These are phyloP conservation scores for Anneissia japonica DNA, from an alignment of 35 echinoderm and acorn worm genomes.

Conservation along the genomic window DNA sequence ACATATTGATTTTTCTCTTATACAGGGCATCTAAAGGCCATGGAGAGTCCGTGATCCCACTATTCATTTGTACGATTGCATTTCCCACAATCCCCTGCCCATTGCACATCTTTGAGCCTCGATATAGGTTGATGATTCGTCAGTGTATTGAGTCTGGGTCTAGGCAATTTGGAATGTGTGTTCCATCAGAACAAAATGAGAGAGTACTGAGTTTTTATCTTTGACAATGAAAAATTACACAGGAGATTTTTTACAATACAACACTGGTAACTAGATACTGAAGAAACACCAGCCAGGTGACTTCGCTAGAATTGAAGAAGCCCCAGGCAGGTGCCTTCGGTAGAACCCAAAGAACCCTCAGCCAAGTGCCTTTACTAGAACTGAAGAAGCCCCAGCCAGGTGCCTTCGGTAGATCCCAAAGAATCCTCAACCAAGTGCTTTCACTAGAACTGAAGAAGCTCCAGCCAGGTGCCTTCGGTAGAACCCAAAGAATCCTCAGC, in stretches of 20 bases:
- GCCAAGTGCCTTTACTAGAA: not conserved
- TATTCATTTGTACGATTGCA: constrained; percentile 86
- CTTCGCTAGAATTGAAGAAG: too few relatives aligned
- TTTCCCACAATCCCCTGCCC: constrained; percentile 87
- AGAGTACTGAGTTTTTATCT: not conserved
- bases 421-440: too few relatives aligned
- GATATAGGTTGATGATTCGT: constrained; percentile 83
- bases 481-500: too few relatives aligned
- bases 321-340: too few relatives aligned
- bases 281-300: too few relatives aligned
- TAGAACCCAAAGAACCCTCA: not conserved
- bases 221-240: too few relatives aligned
- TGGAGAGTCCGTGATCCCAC: constrained; percentile 37
- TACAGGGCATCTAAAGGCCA: not conserved
- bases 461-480: too few relatives aligned
- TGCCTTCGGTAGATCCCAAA: too few relatives aligned
- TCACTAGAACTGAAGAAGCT: too few relatives aligned
- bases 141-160: constrained; percentile 79
- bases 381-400: too few relatives aligned
- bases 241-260: too few relatives aligned
- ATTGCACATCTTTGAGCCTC: constrained; percentile 85
- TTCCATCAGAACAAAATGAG: constrained; percentile 19
- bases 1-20: not conserved
- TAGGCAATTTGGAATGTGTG: constrained; percentile 86
- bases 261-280: too few relatives aligned